These are phyloP conservation scores for Cynaeus angustus DNA, from an alignment of 2,888 invertebrate species.

Conservation along the genomic window DNA sequence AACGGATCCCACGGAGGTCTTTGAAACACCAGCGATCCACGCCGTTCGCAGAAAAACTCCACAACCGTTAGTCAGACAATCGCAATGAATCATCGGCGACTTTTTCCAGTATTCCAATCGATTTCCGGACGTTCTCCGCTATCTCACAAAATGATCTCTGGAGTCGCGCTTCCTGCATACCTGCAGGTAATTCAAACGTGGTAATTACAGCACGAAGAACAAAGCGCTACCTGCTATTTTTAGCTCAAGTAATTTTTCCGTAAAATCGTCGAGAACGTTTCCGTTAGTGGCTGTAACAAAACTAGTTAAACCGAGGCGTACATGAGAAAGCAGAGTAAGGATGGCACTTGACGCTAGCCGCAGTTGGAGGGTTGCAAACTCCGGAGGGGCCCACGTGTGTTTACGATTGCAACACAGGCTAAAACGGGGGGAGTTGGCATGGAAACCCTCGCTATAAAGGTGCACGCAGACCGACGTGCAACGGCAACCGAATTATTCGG, in stretches of 20 bases:
- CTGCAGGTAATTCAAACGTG: constrained; percentile 30
- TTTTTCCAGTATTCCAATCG: constrained; percentile 23
- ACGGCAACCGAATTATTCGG: constrained; percentile 27
- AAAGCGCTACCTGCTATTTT: constrained; percentile 4
- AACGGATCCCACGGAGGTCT: too few species aligned
- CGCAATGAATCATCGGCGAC: constrained; percentile 17
- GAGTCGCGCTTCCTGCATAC: constrained; percentile 35
- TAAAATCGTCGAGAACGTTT: constrained; percentile 1
- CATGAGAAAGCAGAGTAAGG: too few species aligned
- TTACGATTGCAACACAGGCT: constrained; percentile 41
- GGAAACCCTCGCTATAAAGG: constrained; percentile 38
- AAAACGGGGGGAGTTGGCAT: constrained; percentile 46
- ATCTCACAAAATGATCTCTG: constrained; percentile 21
- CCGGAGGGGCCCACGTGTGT: constrained; percentile 41
- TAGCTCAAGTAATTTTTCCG: background rate
- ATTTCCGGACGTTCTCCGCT: constrained; percentile 28
- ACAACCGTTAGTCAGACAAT: constrained; percentile 21
- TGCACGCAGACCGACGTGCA: constrained; percentile 34
- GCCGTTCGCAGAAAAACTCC: background rate
- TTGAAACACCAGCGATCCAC: too few species aligned
- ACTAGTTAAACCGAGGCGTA: too few species aligned
- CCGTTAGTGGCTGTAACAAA: background rate
- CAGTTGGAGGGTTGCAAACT: constrained; percentile 2
- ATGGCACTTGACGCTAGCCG: constrained; percentile 32
- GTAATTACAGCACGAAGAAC: constrained; percentile 22